phyloP scores from a whole-genome alignment of 2,797 vertebrate genomes.

The Chaenodraco wilsoni region DNA sequence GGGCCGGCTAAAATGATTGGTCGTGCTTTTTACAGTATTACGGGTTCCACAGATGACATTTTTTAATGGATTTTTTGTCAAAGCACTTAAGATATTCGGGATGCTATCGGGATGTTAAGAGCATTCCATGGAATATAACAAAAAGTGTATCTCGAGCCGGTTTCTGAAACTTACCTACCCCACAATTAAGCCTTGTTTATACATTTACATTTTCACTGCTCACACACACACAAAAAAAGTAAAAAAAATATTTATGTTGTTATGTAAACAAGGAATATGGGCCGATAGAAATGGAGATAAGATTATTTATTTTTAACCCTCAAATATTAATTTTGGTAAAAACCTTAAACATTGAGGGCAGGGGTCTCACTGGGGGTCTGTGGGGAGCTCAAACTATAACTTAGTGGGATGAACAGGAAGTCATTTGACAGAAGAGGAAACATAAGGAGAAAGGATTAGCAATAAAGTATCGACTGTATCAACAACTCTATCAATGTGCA shows the following conservation, averaged over 20 bases:
- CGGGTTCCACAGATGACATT: too few species aligned
- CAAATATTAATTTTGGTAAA: not conserved
- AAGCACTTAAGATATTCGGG: too few species aligned
- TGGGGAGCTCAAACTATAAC: constrained; percentile 2
- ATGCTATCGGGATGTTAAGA: too few species aligned
- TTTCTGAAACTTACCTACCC: too few species aligned
- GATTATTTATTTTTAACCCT: not conserved
- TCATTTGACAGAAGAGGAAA: not conserved
- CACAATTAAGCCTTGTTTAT: too few species aligned
- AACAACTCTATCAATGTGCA: not conserved
- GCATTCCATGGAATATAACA: too few species aligned
- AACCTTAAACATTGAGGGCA: not conserved
- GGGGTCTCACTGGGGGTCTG: not conserved
- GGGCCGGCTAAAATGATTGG: too few species aligned
- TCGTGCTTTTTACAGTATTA: too few species aligned
- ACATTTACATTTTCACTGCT: too few species aligned
- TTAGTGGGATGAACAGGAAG: not conserved
- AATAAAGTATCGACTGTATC: not conserved
- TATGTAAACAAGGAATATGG: not conserved
- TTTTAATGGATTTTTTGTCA: too few species aligned
- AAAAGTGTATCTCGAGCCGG: too few species aligned
- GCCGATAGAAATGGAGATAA: not conserved
- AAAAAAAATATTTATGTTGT: not conserved
- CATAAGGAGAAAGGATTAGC: constrained; percentile 1
- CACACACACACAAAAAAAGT: not conserved